Conservation (phyloP, 1,140 invertebrate species). For the Micrasema minimum region DNA sequence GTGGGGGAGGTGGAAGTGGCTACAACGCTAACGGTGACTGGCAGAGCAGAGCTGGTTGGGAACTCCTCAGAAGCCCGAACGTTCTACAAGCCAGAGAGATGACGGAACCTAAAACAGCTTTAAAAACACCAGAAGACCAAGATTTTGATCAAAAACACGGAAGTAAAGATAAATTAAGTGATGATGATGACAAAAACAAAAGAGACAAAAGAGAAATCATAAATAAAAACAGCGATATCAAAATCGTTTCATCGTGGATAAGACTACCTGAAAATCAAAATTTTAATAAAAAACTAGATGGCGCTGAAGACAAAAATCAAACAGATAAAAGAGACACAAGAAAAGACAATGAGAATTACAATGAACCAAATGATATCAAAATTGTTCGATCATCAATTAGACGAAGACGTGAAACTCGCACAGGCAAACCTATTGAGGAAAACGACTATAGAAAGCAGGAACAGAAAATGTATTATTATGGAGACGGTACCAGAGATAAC, state of each 20-base stretch:
- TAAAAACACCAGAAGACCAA: conserved; percentile 50
- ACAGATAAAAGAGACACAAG: too few relatives aligned
- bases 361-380: too few relatives aligned
- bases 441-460: too few relatives aligned
- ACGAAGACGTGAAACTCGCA: too few relatives aligned
- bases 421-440: too few relatives aligned
- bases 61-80: conserved; percentile 42
- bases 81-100: conserved; percentile 40
- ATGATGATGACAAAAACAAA: not conserved
- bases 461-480: too few relatives aligned
- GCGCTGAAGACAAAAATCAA: too few relatives aligned
- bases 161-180: not conserved
- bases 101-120: conserved; percentile 54
- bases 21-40: conserved; percentile 64
- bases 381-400: too few relatives aligned
- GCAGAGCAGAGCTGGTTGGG: conserved; percentile 61
- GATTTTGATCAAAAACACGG: conserved; percentile 44
- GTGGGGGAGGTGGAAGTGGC: conserved; percentile 56
- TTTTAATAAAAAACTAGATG: too few relatives aligned
- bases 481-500: too few relatives aligned
- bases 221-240: not conserved
- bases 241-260: not conserved
- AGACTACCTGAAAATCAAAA: not conserved
- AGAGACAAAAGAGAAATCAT: conserved; percentile 3
- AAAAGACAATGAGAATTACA: too few relatives aligned